Evolutionary conservation across 2,797 vertebrate species (phyloP), one percentile per base, ranked within the genome.

Genomic region (Hylomyscus alleni): DNA sequence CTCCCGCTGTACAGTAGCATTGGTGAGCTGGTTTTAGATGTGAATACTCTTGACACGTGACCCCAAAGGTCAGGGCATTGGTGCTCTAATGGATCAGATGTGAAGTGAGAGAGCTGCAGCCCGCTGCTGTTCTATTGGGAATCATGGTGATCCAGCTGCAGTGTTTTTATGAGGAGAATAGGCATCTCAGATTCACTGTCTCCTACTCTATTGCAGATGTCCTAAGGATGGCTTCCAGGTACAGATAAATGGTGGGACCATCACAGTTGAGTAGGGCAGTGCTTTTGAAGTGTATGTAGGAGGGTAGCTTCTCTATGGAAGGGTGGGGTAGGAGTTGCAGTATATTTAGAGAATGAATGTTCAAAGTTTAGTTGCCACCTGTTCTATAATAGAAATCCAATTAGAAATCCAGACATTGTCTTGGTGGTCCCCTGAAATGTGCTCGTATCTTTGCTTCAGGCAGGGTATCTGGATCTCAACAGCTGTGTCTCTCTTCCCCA

Each of bases 131-230:
- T 67, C 52, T 50, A 10, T 40, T 56, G 20, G 69, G 11, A 47
- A 62, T 6, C 20, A 2, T 7, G 3, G 24, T 13, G 80, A 80
- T 44, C 24, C 19, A 83, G 58, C 69, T 76, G 40, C n/a, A 34
- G 15, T 81, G 75, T 26, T 78, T 88, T 73, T 34, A 50, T 0
- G 7, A 0, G 29, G 26, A n/a, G 24, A 56, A 17, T n/a, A 6
- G 31, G 6, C 0, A 2, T 52, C 47, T 24, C 3, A 4, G 58
- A 52, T 2, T 37, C 1, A 6, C 78, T 13, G 0, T 54, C 37
- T 31, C 14, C 56, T 69, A n/a, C 29, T 93, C 34, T 50, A 6
- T 60, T 93, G 10, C 72, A 75, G 81, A 20, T 69, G 17, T 24
- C 69, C 1, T 22, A 15, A 80, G n/a, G 34, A 54, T 11, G 10